These are phyloP conservation scores for Syngnathus scovelli DNA, from an alignment of 2,113 vertebrate species.

Conservation along the genomic window DNA sequence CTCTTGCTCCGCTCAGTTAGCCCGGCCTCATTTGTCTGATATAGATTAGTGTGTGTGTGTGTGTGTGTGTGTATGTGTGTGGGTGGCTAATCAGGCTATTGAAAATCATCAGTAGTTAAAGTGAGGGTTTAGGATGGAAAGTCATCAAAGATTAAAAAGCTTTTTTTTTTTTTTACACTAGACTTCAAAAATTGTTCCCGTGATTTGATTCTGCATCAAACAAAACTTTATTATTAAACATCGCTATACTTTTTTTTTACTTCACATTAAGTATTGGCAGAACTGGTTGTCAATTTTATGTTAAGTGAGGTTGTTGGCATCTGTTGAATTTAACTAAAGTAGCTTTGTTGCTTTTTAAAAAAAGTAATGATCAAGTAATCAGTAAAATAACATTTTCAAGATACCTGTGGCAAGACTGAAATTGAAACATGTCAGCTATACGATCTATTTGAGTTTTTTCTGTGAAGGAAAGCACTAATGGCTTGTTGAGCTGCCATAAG, in stretches of 20 bases:
- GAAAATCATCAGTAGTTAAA: constrained; percentile 87
- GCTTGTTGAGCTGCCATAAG: constrained; percentile 55
- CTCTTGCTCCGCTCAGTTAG: constrained; percentile 46
- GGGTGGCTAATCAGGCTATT: constrained; percentile 73
- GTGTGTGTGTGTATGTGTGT: constrained; percentile 69
- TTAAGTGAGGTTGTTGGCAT: no score
- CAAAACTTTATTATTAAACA: no score
- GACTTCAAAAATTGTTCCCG: no score
- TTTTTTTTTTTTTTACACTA: constrained; percentile 9
- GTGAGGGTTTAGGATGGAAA: constrained; percentile 48
- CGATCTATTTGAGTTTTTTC: constrained; percentile 21
- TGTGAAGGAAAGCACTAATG: constrained; percentile 41
- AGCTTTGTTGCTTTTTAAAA: no score
- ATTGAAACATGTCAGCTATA: constrained; percentile 1
- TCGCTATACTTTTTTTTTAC: no score
- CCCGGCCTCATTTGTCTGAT: constrained; percentile 63
- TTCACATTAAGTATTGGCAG: no score
- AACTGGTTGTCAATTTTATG: no score
- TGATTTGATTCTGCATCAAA: no score
- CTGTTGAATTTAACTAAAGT: no score
- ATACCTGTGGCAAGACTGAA: background rate
- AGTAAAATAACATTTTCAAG: no score
- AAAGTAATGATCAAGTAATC: no score
- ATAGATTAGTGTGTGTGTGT: constrained; percentile 64
- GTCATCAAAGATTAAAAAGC: constrained; percentile 48